A percentile compares a stretch with the other conserved stretches of the same genome.
These are phyloP conservation scores for Cataglyphis hispanica DNA, from an alignment of 1,140 invertebrate species.

Conservation along the genomic window DNA sequence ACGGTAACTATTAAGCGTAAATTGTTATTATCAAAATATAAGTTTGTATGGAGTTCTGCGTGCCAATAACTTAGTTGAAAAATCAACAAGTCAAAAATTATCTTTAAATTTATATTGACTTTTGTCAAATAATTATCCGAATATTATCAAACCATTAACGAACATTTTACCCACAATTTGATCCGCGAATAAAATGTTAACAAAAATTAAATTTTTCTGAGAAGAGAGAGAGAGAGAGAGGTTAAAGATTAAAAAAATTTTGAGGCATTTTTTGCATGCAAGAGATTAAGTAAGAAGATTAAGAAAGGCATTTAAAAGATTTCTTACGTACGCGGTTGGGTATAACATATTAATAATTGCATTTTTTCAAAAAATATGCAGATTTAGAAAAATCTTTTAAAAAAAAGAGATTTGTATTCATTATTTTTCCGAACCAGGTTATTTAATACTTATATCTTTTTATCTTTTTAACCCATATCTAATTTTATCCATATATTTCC, in stretches of 20 bases:
- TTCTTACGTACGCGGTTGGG: neutral
- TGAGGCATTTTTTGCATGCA: neutral
- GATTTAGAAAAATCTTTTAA: neutral
- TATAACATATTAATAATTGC: neutral
- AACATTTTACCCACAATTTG: neutral
- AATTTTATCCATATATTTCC: no score
- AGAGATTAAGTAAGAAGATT: constrained; percentile 5
- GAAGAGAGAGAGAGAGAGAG: no score
- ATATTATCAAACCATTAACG: neutral
- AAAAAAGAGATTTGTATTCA: neutral
- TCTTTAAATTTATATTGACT: neutral
- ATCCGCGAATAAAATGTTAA: neutral
- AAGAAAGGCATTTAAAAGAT: neutral
- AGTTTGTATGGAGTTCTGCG: neutral
- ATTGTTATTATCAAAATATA: neutral
- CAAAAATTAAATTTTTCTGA: neutral
- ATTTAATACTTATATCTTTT: neutral
- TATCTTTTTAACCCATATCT: no score
- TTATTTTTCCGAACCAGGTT: neutral
- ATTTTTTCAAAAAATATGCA: neutral
- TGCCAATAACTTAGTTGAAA: neutral
- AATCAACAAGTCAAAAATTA: neutral
- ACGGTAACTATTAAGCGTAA: neutral
- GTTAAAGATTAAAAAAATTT: neutral
- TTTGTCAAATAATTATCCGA: neutral